A percentile compares a stretch with the other conserved stretches of the same genome.
phyloP scores from a whole-genome alignment of 1,140 invertebrate genomes.

The Colletes gigas region DNA sequence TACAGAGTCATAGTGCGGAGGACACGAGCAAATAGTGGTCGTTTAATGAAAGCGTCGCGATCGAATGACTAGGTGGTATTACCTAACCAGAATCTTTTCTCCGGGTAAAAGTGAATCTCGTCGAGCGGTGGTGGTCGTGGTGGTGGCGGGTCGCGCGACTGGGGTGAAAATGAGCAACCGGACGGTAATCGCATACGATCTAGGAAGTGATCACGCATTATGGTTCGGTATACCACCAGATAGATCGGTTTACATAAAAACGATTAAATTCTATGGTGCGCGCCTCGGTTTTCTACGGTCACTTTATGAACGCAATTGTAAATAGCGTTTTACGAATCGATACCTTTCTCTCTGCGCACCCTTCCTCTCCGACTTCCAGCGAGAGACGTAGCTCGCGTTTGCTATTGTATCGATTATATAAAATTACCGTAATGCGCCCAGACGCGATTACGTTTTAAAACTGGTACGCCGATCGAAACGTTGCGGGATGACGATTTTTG shows the following conservation, averaged over 20 bases:
- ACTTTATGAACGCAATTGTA: slow-evolving; percentile 31
- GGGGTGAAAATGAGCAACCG: slow-evolving; percentile 51
- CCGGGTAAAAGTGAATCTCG: slow-evolving; percentile 47
- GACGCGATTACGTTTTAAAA: no score
- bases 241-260: slow-evolving; percentile 58
- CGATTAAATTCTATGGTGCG: slow-evolving; percentile 34
- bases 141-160: background rate
- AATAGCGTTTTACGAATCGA: slow-evolving; percentile 48
- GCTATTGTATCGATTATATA: slow-evolving; percentile 42
- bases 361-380: background rate
- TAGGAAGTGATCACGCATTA: slow-evolving; percentile 63
- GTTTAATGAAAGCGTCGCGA: slow-evolving; percentile 33
- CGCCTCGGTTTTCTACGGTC: slow-evolving; percentile 28
- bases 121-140: background rate
- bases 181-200: slow-evolving; percentile 62
- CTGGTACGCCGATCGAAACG: background rate
- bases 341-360: slow-evolving; percentile 9
- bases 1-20: background rate
- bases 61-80: slow-evolving; percentile 41
- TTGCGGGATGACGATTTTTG: no score
- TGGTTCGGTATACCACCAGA: slow-evolving; percentile 45
- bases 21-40: background rate
- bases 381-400: slow-evolving; percentile 30
- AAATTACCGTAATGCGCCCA: slow-evolving; percentile 46
- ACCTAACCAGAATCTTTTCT: slow-evolving; percentile 48